Percentiles rank a stretch among this genome's conserved stretches.
Conservation (phyloP, 2,888 invertebrate genomes). For the Prenolepis imparis region DNA sequence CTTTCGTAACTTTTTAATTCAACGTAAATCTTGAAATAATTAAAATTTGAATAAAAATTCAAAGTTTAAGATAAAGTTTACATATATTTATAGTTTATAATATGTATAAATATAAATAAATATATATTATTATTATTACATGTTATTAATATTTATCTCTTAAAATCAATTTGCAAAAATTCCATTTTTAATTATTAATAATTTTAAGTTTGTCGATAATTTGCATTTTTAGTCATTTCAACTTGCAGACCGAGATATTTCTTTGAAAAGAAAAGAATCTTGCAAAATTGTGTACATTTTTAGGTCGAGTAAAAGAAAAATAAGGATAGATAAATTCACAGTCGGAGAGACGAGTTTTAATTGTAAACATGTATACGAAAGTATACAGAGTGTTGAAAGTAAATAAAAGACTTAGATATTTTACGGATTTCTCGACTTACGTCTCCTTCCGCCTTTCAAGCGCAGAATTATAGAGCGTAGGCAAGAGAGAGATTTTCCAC, state of each 20-base stretch:
- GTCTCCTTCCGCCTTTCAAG: background rate
- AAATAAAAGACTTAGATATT: background rate
- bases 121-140: background rate
- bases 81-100: background rate
- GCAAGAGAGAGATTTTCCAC: background rate
- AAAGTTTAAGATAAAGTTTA: background rate
- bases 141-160: background rate
- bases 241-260: background rate
- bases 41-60: slow-evolving; percentile 11
- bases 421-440: background rate
- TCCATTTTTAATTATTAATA: background rate
- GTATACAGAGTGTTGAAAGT: background rate
- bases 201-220: background rate
- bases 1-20: background rate
- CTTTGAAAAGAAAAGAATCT: background rate
- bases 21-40: slow-evolving; percentile 5
- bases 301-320: background rate
- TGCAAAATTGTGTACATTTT: background rate
- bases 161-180: background rate
- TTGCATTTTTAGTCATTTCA: background rate
- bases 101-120: too few relatives aligned
- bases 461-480: slow-evolving; percentile 4
- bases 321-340: background rate
- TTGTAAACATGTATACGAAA: background rate
- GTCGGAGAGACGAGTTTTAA: background rate